Conservation (phyloP, 2,113 vertebrate species). For the Sphyrna mokarran region DNA sequence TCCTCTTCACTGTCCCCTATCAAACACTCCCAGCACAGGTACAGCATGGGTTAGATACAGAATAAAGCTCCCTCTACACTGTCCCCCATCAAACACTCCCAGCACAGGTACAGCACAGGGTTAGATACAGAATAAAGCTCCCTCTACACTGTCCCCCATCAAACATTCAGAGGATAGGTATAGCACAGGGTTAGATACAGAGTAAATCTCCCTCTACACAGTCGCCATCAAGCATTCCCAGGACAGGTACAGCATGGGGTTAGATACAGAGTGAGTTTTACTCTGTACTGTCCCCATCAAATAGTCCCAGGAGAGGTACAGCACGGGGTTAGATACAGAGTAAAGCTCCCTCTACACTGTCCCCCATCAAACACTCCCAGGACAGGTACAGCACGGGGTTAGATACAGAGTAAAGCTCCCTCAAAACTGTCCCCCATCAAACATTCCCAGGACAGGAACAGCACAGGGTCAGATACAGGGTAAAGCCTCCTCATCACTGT, state of each 20-base stretch:
- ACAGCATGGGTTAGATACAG: neutral
- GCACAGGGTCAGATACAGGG: neutral
- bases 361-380: neutral
- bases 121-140: neutral
- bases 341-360: neutral
- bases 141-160: neutral
- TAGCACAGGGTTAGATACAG: neutral
- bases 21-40: neutral
- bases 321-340: neutral
- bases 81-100: neutral
- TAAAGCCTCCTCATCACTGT: neutral
- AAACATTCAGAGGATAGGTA: neutral
- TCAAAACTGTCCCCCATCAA: neutral
- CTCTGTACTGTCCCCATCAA: neutral
- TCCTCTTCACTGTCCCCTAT: neutral
- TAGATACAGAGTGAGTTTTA: neutral
- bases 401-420: neutral
- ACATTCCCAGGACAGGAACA: neutral
- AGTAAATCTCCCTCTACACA: neutral
- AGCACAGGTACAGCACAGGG: neutral
- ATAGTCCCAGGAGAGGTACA: neutral
- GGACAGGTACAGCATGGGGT: neutral
- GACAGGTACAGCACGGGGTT: neutral
- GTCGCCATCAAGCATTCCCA: neutral
- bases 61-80: neutral